Evolutionary conservation across 2,797 vertebrate species (phyloP), one percentile per base, ranked within the genome.

Genomic region (Moxostoma hubbsi): DNA sequence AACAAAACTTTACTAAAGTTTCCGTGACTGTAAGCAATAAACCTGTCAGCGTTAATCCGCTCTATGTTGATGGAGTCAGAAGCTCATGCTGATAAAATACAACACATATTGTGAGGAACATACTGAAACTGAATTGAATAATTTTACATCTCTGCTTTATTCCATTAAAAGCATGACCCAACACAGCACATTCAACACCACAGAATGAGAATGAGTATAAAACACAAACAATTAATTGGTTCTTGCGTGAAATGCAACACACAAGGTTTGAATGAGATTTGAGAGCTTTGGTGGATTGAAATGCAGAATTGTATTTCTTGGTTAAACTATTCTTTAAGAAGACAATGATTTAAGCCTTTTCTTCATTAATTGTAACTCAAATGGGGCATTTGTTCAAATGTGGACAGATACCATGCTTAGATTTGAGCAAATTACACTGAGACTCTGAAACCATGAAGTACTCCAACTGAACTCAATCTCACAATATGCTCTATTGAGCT

Each of bases 11-110:
- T 57, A 57, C n/a, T 57, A 50, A 50, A 50, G 7, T 7, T 10
- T 2, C 18, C 5, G 61, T 79, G 71, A 64, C 65, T 45, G 15
- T 47, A 55, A 84, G 50, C 7, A 11, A 72, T 51, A 75, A 70
- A 74, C 66, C 24, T 51, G 0, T 70, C 50, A 10, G 16, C 45
- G 68, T 12, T 70, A 70, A 75, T 76, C 49, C 6, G 10, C 43
- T 24, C 18, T 64, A n/a, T 55, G 5, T 75, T 65, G 62, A 11
- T 49, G 43, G 53, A 55, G 53, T 57, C 63, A 66, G 24, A 8
- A 66, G 51, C 0, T 45, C 15, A 54, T 47, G 62, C 51, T 24
- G 62, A 24, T 24, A 24, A 24, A 24, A 24, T 24, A 24, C 18
- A 24, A 24, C 2, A 24, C 18, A 24, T 24, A 24, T 2, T 24